Evolutionary conservation across 2,888 invertebrate species (phyloP), one percentile per base, ranked within the genome.

Genomic region (Choreutis nemorana): DNA sequence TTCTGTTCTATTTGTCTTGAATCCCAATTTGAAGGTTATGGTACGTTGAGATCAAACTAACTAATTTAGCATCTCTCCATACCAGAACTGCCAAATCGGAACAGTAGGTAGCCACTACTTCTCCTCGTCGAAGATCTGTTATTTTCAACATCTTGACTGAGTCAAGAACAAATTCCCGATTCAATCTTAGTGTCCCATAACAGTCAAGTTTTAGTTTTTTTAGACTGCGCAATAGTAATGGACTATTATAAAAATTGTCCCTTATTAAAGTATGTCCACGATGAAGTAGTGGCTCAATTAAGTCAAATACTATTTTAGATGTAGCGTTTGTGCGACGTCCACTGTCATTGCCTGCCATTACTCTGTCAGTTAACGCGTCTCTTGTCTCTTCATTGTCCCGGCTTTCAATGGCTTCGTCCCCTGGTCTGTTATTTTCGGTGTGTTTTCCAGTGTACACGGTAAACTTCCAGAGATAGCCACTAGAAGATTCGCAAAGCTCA

Each of bases 31-130:
- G 26, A 26, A 31, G 33, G 31, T 26, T 26, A 32, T 31, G 32
- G 30, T 32, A 32, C 15, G 32, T 32, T 10, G 29, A 32, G 23
- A 32, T 32, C 22, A 32, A 11, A 15, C 23, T 23, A 18, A 18
- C 43, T 9, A 47, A n/a, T 20, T 45, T 50, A 14, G 43, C 25
- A 35, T 53, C 37, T 42, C 51, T 28, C 44, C 64, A 41, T 56
- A 64, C 27, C 57, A 66, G 38, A 49, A 71, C 35, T 50, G 65
- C 37, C 33, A 54, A 42, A 30, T 53, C 50, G 8, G 5, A 5
- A 18, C 5, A 6, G 22, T 39, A 29, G 5, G 14, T 40, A 2
- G 37, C 32, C 32, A 43, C 37, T 22, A 41, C 28, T 26, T 46
- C 40, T 22, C 41, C 44, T 5, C 32, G 28, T 26, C 42, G 35